Base-by-base conservation (phyloP, 2,797 vertebrate genomes). In the Poecilia gillii region DNA sequence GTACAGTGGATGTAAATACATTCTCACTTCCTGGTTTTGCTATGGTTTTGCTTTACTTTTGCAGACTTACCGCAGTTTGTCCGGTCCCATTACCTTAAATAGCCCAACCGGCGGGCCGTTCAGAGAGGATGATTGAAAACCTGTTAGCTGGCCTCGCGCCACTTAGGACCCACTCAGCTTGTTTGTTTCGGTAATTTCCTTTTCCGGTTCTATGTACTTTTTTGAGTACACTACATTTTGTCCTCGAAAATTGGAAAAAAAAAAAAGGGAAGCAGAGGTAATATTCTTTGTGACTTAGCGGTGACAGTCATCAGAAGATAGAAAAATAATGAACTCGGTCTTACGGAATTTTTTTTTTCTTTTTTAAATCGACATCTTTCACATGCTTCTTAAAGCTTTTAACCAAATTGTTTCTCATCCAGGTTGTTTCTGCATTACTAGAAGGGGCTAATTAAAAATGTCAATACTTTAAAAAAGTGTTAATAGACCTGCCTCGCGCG, bases 391-490 rank as follows among this genome's bases (percentile, higher is more conserved):
- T 6, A n/a, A 39, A 70, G 33, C 71, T 77, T 79, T 46, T 70
- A 62, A 73, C 12, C 46, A 45, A 4, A 51, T n/a, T 73, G 18
- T 16, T 71, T 45, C n/a, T 70, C 66, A 6, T 70, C 25, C 66
- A 70, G 64, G 64, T 41, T 70, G 39, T 43, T 70, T 41, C 20
- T 12, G 66, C 23, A 13, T 43, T 41, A 31, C 4, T 14, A 41
- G 62, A 31, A 20, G 25, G 14, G 53, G 45, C 62, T 78, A 78
- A 89, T 79, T 18, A 72, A 76, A 89, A 89, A 81, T 39, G 53
- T 68, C 82, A 80, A 82, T 81, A 39, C 14, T 80, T 80, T 33
- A 33, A 33, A 33, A 33, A 33, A 33, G 3, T 33, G 33, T 86
- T 31, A 77, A 12, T 16, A 43, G 64, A 82, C 75, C 62, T 59